phyloP scores from a whole-genome alignment of 2,113 vertebrate genomes.

The Solea solea region DNA sequence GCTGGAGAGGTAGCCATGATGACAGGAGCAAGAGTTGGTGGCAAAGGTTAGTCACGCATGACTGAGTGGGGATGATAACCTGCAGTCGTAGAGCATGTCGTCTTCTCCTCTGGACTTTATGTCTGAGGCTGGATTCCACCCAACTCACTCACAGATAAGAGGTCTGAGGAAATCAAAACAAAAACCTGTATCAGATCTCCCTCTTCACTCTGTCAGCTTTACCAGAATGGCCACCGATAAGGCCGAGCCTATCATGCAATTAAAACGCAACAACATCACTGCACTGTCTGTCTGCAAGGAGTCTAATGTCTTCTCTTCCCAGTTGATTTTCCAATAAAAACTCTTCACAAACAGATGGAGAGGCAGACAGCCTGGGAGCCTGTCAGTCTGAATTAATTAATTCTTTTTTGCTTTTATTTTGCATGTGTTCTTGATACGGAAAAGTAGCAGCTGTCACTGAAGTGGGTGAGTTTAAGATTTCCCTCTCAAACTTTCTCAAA shows the following conservation, averaged over 20 bases:
- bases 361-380: constrained; percentile 3
- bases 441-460: background rate
- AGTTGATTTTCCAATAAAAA: constrained; percentile 27
- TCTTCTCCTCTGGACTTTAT: constrained; percentile 53
- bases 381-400: constrained; percentile 2
- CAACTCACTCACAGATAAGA: constrained; percentile 68
- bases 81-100: constrained; percentile 72
- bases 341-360: constrained; percentile 3
- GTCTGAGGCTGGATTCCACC: constrained; percentile 68
- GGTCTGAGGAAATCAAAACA: constrained; percentile 79
- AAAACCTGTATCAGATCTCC: constrained; percentile 67
- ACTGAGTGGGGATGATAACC: constrained; percentile 69
- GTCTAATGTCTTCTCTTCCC: constrained; percentile 26
- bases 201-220: constrained; percentile 73
- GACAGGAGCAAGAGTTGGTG: constrained; percentile 38
- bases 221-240: constrained; percentile 72
- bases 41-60: constrained; percentile 61
- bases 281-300: constrained; percentile 40
- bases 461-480: constrained; percentile 16
- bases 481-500: constrained; percentile 36
- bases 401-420: constrained; percentile 8
- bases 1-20: constrained; percentile 42
- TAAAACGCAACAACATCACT: constrained; percentile 56
- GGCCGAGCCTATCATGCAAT: constrained; percentile 63
- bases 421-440: background rate